Evolutionary conservation across 1,140 invertebrate genomes (phyloP).

Genomic region (Musca domestica): DNA sequence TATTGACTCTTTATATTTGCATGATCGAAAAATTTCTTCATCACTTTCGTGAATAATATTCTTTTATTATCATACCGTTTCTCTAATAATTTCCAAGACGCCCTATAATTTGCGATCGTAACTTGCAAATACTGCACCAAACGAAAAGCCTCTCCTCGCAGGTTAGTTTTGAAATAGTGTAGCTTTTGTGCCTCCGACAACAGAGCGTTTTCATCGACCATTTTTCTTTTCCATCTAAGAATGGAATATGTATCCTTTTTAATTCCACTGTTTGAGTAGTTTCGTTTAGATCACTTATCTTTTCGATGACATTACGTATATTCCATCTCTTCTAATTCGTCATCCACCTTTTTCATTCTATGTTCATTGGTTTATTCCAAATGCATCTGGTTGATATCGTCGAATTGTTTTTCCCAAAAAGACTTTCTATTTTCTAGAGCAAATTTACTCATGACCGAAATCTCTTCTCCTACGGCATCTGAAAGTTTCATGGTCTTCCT

Average conservation of each 20-base stretch:
- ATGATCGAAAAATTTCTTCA: constrained; percentile 5
- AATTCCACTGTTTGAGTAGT: constrained; percentile 36
- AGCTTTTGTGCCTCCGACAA: not conserved
- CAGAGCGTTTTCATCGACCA: not conserved
- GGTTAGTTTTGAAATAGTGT: not conserved
- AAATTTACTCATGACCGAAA: too few species aligned
- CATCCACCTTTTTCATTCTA: too few species aligned
- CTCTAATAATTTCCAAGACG: not conserved
- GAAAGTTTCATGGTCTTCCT: too few species aligned
- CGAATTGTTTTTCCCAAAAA: too few species aligned
- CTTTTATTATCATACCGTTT: not conserved
- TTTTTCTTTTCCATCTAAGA: not conserved
- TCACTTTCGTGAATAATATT: not conserved
- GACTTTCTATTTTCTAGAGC: too few species aligned
- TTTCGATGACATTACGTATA: too few species aligned
- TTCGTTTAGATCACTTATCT: constrained; percentile 51
- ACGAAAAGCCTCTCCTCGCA: not conserved
- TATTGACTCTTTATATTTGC: not conserved
- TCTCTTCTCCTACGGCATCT: too few species aligned
- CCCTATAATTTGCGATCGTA: not conserved
- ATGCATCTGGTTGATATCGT: too few species aligned
- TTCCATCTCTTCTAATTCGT: too few species aligned
- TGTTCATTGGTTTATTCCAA: too few species aligned
- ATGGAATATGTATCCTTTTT: not conserved
- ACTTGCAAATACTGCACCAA: constrained; percentile 2